phyloP scores from a whole-genome alignment of 2,797 vertebrate genomes.

The Podarcis siculus region DNA sequence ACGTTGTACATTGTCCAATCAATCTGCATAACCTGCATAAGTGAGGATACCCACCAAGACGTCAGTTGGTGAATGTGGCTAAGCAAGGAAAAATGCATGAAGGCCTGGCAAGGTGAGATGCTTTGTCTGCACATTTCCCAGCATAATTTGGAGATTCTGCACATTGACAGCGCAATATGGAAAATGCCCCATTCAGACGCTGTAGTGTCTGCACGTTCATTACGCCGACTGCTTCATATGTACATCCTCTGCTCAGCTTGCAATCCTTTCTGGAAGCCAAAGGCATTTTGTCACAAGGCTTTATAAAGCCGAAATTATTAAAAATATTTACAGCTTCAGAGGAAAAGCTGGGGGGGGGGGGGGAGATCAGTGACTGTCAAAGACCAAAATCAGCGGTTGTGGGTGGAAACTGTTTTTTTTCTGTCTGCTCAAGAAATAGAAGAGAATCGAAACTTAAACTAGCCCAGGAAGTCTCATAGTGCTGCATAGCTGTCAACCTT shows the following conservation, averaged over 20 bases:
- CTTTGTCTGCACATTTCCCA: no score
- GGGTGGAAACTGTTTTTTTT: slow-evolving; percentile 59
- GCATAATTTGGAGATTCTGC: neutral
- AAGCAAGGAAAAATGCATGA: neutral
- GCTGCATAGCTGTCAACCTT: neutral
- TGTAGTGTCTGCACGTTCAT: neutral
- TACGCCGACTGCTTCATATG: neutral
- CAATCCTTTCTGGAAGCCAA: neutral
- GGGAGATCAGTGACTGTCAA: slow-evolving; percentile 64
- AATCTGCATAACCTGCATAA: neutral
- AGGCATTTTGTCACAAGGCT: slow-evolving; percentile 66
- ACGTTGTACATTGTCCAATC: neutral
- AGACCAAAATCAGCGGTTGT: slow-evolving; percentile 57
- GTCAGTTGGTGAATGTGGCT: no score
- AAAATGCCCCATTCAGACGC: neutral
- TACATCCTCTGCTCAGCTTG: neutral
- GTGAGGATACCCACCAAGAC: neutral
- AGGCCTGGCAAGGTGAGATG: neutral
- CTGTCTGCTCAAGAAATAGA: slow-evolving; percentile 43
- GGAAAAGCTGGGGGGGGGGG: neutral
- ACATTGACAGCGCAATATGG: no score
- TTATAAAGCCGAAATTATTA: slow-evolving; percentile 69
- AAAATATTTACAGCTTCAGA: slow-evolving; percentile 67
- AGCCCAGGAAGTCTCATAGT: slow-evolving; percentile 46
- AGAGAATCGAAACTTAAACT: slow-evolving; percentile 64